Percentiles rank a stretch among this genome's conserved stretches.
These are phyloP conservation scores for Dolichallabes microphthalmus DNA, from an alignment of 2,113 vertebrate genomes.

Conservation along the genomic window DNA sequence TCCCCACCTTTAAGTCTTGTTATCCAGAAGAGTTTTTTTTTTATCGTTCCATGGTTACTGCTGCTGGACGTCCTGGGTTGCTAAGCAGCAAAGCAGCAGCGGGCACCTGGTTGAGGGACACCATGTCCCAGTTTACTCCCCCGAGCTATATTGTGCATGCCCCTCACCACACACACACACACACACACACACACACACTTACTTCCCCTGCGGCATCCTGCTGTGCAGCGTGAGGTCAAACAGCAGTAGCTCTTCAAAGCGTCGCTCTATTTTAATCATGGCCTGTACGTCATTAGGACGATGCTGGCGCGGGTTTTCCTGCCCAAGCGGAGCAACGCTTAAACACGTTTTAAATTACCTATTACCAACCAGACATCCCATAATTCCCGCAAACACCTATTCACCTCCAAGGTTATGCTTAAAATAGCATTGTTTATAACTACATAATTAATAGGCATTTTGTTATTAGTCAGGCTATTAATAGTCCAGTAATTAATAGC, in stretches of 20 bases:
- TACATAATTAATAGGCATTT: neutral
- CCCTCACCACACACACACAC: neutral
- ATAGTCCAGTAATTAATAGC: neutral
- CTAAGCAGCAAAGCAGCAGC: conserved; percentile 44
- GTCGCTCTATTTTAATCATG: conserved; percentile 37
- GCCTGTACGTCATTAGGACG: conserved; percentile 31
- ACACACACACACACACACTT: conserved; percentile 16
- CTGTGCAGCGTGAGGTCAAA: conserved; percentile 27
- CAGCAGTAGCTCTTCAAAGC: conserved; percentile 19
- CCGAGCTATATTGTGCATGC: conserved; percentile 8
- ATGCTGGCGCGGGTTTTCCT: conserved; percentile 21
- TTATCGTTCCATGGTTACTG: neutral
- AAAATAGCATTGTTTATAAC: neutral
- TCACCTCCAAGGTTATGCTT: neutral
- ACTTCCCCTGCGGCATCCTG: neutral
- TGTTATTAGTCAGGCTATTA: neutral
- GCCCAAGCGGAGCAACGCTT: conserved; percentile 8
- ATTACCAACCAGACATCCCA: conserved; percentile 4
- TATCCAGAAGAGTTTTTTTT: conserved; percentile 5
- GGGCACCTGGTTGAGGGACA: conserved; percentile 38
- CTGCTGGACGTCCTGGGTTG: conserved; percentile 35
- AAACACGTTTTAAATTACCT: conserved; percentile 26
- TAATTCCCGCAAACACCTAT: conserved; percentile 21
- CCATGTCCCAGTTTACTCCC: conserved; percentile 19
- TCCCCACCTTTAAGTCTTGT: neutral